A percentile compares a stretch with the other conserved stretches of the same genome.
Conservation (phyloP, 2,888 invertebrate genomes). For the Cheilosia urbana region DNA sequence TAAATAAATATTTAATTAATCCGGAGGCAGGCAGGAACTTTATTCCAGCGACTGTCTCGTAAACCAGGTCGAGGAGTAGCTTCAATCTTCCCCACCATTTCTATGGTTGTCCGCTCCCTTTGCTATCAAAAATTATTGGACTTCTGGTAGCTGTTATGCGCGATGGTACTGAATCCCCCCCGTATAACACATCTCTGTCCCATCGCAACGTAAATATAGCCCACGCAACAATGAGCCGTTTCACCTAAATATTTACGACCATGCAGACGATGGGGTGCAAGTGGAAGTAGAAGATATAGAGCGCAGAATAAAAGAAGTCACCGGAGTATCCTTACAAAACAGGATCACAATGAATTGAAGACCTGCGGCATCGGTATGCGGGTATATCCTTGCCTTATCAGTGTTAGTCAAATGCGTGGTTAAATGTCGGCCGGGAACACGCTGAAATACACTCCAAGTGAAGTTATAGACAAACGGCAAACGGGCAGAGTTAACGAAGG, state of each 20-base stretch:
- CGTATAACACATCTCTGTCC: too few species aligned
- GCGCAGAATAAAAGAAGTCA: constrained; percentile 57
- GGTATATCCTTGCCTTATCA: constrained; percentile 64
- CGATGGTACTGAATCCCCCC: background rate
- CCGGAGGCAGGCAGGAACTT: constrained; percentile 55
- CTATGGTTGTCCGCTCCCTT: constrained; percentile 38
- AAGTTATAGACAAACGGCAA: constrained; percentile 26
- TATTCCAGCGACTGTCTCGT: constrained; percentile 51
- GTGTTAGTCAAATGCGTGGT: constrained; percentile 74
- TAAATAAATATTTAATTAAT: constrained; percentile 76
- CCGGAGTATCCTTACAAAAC: constrained; percentile 52
- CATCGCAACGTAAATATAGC: background rate
- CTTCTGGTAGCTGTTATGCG: constrained; percentile 67
- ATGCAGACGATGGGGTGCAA: background rate
- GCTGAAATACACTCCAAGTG: constrained; percentile 48
- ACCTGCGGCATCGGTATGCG: constrained; percentile 3
- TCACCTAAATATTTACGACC: constrained; percentile 72
- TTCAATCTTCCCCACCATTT: constrained; percentile 58
- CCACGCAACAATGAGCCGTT: constrained; percentile 71
- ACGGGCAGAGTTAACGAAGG: constrained; percentile 50
- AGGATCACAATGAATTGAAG: constrained; percentile 23
- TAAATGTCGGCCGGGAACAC: constrained; percentile 59
- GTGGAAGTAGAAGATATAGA: constrained; percentile 15
- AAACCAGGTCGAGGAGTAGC: constrained; percentile 64
- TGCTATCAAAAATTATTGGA: constrained; percentile 75